Evolutionary conservation across 2,888 invertebrate genomes (phyloP).

Genomic region (Prosopocoilus inquinatus): DNA sequence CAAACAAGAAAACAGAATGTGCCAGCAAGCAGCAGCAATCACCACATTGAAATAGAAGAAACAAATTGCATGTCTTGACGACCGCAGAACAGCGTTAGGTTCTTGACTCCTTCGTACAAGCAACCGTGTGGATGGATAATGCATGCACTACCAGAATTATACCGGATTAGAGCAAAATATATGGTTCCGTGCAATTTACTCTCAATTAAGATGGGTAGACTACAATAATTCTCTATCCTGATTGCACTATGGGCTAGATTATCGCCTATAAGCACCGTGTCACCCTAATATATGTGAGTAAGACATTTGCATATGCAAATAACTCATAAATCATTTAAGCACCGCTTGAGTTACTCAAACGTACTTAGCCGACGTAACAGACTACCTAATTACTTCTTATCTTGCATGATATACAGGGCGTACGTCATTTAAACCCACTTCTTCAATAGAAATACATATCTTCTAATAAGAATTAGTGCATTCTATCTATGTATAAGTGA

Average conservation of each 20-base stretch:
- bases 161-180: slow-evolving; percentile 10
- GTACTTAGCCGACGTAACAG: not conserved
- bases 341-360: not conserved
- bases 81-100: slow-evolving; percentile 12
- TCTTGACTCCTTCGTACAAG: slow-evolving; percentile 16
- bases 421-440: too few species aligned
- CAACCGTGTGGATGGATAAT: slow-evolving; percentile 13
- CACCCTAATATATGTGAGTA: slow-evolving; percentile 12
- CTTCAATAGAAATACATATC: too few species aligned
- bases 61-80: slow-evolving; percentile 8
- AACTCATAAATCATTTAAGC: slow-evolving; percentile 17
- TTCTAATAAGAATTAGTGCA: too few species aligned
- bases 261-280: slow-evolving; percentile 21
- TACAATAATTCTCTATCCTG: slow-evolving; percentile 21
- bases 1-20: not conserved
- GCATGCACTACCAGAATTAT: slow-evolving; percentile 18
- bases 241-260: slow-evolving; percentile 25
- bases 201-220: slow-evolving; percentile 24
- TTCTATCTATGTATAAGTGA: too few species aligned
- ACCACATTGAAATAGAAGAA: slow-evolving; percentile 19
- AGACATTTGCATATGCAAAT: slow-evolving; percentile 26
- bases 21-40: slow-evolving; percentile 17
- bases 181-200: slow-evolving; percentile 20
- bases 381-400: not conserved
- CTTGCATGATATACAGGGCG: too few species aligned